Evolutionary conservation across 2,888 invertebrate genomes (phyloP).

Genomic region (Argynnis bischoffii): DNA sequence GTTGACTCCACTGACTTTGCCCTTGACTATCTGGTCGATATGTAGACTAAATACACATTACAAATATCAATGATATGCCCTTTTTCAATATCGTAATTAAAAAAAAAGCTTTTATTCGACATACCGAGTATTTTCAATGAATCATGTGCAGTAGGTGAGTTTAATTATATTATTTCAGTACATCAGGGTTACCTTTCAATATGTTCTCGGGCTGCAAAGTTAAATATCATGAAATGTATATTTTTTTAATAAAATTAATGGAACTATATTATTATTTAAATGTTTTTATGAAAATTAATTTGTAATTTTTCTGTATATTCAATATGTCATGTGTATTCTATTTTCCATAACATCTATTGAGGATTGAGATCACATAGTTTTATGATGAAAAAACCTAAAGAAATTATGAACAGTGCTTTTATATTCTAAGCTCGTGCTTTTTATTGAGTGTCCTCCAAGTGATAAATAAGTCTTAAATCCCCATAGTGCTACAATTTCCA

Average conservation of each 20-base stretch:
- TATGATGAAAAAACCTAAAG: too few species aligned
- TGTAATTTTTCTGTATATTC: too few species aligned
- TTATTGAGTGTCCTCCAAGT: constrained; percentile 4
- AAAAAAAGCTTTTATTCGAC: constrained; percentile 9
- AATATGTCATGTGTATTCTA: too few species aligned
- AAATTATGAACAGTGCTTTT: background rate
- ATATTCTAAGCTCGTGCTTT: background rate
- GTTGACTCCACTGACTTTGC: constrained; percentile 38
- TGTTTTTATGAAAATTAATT: too few species aligned
- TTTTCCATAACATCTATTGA: too few species aligned
- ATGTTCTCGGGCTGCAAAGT: background rate
- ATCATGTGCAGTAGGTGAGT: background rate
- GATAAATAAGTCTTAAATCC: constrained; percentile 18
- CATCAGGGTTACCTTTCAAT: too few species aligned
- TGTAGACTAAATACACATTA: background rate
- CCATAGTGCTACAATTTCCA: constrained; percentile 34
- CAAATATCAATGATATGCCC: constrained; percentile 17
- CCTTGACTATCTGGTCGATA: constrained; percentile 42
- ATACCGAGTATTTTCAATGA: background rate
- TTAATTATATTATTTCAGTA: constrained; percentile 10
- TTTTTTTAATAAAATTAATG: background rate
- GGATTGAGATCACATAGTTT: too few species aligned
- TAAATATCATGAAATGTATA: background rate
- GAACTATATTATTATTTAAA: too few species aligned
- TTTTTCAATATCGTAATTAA: constrained; percentile 19